Percentiles rank a stretch among this genome's conserved stretches.
Evolutionary conservation across 2,113 vertebrate species (phyloP).

Genomic region (Archilochus colubris): DNA sequence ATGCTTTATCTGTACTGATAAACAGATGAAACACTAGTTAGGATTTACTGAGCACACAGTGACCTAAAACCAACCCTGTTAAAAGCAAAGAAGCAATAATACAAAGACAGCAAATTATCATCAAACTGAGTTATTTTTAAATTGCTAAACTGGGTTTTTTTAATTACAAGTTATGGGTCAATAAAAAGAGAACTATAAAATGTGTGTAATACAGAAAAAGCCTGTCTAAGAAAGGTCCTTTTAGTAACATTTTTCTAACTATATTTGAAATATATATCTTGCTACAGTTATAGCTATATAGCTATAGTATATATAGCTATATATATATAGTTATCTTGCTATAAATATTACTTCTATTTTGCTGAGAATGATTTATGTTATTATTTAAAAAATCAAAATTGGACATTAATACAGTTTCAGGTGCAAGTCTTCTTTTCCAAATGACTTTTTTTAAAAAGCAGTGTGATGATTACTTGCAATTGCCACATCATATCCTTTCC

Average conservation of each 20-base stretch:
- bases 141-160: not conserved
- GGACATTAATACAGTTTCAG: not conserved
- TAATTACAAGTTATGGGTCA: not conserved
- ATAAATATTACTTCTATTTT: not conserved
- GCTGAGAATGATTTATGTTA: not conserved
- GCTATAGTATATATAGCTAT: too few species aligned
- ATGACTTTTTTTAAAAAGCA: not conserved
- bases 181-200: not conserved
- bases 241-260: not conserved
- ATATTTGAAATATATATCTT: not conserved
- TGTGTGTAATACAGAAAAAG: not conserved
- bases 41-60: not conserved
- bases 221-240: not conserved
- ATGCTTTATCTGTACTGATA: slow-evolving; percentile 28
- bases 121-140: not conserved
- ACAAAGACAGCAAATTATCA: not conserved
- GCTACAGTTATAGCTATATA: not conserved
- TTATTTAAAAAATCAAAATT: not conserved
- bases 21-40: slow-evolving; percentile 6
- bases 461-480: not conserved
- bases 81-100: not conserved
- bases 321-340: not conserved
- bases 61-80: not conserved
- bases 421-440: not conserved
- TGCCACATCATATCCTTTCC: not conserved